These are phyloP conservation scores for Tenualosa ilisha DNA, from an alignment of 2,797 vertebrate genomes.

Conservation along the genomic window DNA sequence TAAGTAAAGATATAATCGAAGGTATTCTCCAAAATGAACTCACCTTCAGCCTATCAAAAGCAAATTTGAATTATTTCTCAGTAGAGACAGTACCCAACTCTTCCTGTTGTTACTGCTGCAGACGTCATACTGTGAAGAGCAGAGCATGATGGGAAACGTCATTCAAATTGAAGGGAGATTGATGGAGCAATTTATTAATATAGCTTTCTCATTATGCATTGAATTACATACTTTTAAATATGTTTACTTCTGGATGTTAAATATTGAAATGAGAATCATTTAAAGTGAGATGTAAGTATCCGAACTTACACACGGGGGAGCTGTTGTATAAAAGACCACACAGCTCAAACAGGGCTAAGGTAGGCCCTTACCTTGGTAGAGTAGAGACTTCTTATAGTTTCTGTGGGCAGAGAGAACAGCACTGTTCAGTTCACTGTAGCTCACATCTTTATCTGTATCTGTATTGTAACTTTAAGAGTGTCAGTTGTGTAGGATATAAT, in stretches of 20 bases:
- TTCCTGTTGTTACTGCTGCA: conserved; percentile 37
- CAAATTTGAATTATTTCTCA: neutral
- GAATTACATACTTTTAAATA: neutral
- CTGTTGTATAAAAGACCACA: neutral
- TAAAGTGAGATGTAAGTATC: neutral
- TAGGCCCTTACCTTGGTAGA: too few relatives aligned
- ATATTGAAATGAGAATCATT: neutral
- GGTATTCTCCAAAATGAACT: neutral
- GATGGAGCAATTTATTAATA: neutral
- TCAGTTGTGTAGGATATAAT: too few relatives aligned
- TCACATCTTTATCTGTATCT: too few relatives aligned
- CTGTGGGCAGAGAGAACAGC: too few relatives aligned
- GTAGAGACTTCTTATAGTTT: too few relatives aligned
- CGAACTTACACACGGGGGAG: neutral
- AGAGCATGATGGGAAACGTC: conserved; percentile 38
- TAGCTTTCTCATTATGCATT: neutral
- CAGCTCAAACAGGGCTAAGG: too few relatives aligned
- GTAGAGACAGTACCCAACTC: conserved; percentile 32
- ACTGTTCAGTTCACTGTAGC: too few relatives aligned
- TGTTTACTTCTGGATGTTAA: neutral
- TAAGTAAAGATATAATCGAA: neutral
- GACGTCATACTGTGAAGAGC: conserved; percentile 13
- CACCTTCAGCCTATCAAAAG: conserved; percentile 36
- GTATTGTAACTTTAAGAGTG: too few relatives aligned
- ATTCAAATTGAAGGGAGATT: neutral